A percentile compares a stretch with the other conserved stretches of the same genome.
These are phyloP conservation scores for Oophaga sylvatica DNA, from an alignment of 2,797 vertebrate species.

Conservation along the genomic window DNA sequence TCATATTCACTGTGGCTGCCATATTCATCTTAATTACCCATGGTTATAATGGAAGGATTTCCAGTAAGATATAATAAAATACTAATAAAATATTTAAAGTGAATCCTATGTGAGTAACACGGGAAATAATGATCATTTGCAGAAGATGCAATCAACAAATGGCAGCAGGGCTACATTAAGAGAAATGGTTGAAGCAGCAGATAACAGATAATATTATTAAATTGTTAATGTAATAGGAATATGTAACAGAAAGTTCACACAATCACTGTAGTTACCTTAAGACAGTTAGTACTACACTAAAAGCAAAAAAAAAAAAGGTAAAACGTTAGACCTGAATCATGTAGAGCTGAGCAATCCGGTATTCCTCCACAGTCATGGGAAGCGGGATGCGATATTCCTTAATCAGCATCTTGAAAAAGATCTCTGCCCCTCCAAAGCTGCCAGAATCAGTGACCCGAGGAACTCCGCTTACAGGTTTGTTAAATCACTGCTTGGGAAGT, in stretches of 20 bases:
- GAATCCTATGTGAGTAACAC: neutral
- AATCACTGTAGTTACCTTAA: neutral
- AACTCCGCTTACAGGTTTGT: constrained; percentile 72
- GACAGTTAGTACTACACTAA: neutral
- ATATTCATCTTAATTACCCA: no score
- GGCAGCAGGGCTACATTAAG: neutral
- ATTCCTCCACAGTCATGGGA: constrained; percentile 97
- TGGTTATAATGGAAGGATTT: no score
- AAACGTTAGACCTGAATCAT: constrained; percentile 91
- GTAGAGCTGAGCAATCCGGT: constrained; percentile 98
- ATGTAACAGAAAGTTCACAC: neutral
- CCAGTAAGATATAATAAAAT: no score
- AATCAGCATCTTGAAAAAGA: constrained; percentile 88
- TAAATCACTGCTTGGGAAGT: constrained; percentile 74
- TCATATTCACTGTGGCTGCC: no score
- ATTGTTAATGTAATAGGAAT: neutral
- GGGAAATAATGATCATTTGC: neutral
- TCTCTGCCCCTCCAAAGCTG: constrained; percentile 67
- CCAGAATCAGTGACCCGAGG: constrained; percentile 62
- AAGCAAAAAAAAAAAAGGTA: neutral
- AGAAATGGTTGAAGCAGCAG: neutral
- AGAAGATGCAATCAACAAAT: neutral
- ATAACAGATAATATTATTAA: neutral
- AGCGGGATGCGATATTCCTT: constrained; percentile 97
- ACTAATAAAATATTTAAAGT: neutral